A percentile compares a stretch with the other conserved stretches of the same genome.
These are phyloP conservation scores for Hirundichthys speculiger DNA, from an alignment of 2,113 vertebrate species.

Conservation along the genomic window DNA sequence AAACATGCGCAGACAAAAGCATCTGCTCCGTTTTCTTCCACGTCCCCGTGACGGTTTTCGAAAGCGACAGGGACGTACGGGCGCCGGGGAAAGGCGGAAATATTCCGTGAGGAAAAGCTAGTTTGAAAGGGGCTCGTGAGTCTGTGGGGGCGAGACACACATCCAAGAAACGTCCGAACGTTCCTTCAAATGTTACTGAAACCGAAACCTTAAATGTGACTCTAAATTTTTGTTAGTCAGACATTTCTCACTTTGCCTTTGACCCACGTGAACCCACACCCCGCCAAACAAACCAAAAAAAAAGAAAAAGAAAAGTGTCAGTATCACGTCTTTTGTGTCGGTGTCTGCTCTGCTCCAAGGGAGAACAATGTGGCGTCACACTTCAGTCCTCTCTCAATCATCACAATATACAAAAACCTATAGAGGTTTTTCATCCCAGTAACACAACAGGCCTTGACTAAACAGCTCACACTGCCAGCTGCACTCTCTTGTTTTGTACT, in stretches of 20 bases:
- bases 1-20: too few relatives aligned
- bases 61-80: too few relatives aligned
- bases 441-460: conserved; percentile 21
- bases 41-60: too few relatives aligned
- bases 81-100: too few relatives aligned
- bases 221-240: conserved; percentile 2
- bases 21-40: too few relatives aligned
- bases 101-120: too few relatives aligned
- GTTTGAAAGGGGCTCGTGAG: too few relatives aligned
- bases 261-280: conserved; percentile 18
- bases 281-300: too few relatives aligned
- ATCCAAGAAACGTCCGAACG: too few relatives aligned
- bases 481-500: conserved; percentile 26
- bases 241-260: conserved; percentile 22
- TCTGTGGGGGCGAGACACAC: too few relatives aligned
- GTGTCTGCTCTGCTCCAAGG: conserved; percentile 16
- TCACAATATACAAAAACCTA: conserved; percentile 33
- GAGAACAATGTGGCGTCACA: conserved; percentile 11
- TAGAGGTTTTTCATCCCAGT: conserved; percentile 32
- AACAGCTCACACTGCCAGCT: conserved; percentile 55
- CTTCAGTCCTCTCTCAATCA: conserved; percentile 28
- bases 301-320: conserved; percentile 40
- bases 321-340: conserved; percentile 28
- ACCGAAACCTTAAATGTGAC: too few relatives aligned
- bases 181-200: too few relatives aligned